Evolutionary conservation across 2,888 invertebrate species (phyloP), one percentile per base, ranked within the genome.

Genomic region (Macaria notata): DNA sequence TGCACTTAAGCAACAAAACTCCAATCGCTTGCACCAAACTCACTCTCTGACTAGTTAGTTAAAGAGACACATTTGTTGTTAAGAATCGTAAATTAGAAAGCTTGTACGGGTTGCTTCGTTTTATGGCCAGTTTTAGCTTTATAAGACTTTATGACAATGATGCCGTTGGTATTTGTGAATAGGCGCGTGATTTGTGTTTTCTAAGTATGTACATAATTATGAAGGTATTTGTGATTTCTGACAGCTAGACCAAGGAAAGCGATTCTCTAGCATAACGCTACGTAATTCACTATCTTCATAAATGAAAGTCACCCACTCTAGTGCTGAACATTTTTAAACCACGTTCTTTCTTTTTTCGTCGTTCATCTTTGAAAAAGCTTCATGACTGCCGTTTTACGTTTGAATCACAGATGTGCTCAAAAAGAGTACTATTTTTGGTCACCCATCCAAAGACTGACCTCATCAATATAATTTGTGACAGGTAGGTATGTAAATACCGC

Each of bases 71-170:
- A 63, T 71, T 69, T 70, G 71, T 72, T 63, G 62, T 68, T 63
- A 56, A 62, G 62, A 63, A 66, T 49, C 64, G 68, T 75, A 73
- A 71, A 72, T 73, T 69, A 66, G 50, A 55, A 54, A 68, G 64
- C 65, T 68, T 67, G 70, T 72, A 64, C 59, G 63, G 46, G 54
- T 49, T 67, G 64, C 63, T 64, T 60, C 53, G 59, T 60, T 62
- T 65, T 66, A 68, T 53, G 46, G 46, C 62, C 49, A 53, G 55
- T 42, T 54, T 56, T 36, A 58, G 42, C 57, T 70, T 72, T 63
- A 66, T 63, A 59, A 47, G 51, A 51, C 47, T 59, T 59, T 59
- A 59, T 56, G 61, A 62, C 61, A 62, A 58, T 58, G 61, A 58
- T 58, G 58, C 55, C 49, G 31, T 46, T 47, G 51, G 45, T 51